phyloP scores from a whole-genome alignment of 2,113 vertebrate species.

The Syrrhaptes paradoxus region DNA sequence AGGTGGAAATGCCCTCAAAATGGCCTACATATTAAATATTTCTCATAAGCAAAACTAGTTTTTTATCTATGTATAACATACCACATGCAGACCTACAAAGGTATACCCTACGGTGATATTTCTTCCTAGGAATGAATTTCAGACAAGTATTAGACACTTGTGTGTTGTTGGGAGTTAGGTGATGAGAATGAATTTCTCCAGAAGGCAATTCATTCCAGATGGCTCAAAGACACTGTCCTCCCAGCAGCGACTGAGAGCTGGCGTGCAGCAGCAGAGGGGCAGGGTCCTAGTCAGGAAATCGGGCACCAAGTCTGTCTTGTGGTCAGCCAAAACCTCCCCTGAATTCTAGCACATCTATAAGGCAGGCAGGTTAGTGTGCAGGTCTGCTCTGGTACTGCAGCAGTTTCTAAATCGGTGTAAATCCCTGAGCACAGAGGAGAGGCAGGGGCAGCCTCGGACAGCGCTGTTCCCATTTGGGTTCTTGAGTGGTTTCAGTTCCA shows the following conservation, averaged over 20 bases:
- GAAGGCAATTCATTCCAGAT: background rate
- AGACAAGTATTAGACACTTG: background rate
- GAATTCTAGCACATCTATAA: background rate
- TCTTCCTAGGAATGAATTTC: background rate
- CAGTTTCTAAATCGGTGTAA: background rate
- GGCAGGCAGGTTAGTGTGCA: fast-evolving
- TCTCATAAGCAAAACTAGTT: too few relatives aligned
- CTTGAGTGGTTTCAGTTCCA: background rate
- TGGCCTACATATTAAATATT: too few relatives aligned
- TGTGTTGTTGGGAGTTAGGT: background rate
- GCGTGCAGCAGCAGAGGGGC: background rate
- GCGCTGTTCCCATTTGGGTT: background rate
- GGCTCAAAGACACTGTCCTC: background rate
- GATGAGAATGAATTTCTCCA: background rate
- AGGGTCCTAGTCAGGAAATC: background rate
- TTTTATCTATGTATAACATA: background rate
- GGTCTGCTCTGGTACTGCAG: background rate
- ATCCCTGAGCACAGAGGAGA: background rate
- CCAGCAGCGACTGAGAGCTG: background rate
- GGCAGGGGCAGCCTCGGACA: fast-evolving
- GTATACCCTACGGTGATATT: too few relatives aligned
- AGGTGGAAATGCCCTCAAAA: too few relatives aligned
- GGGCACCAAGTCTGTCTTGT: background rate
- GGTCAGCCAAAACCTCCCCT: background rate
- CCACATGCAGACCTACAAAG: background rate